phyloP scores from a whole-genome alignment of 2,113 vertebrate genomes.

The Porphyrio hochstetteri region DNA sequence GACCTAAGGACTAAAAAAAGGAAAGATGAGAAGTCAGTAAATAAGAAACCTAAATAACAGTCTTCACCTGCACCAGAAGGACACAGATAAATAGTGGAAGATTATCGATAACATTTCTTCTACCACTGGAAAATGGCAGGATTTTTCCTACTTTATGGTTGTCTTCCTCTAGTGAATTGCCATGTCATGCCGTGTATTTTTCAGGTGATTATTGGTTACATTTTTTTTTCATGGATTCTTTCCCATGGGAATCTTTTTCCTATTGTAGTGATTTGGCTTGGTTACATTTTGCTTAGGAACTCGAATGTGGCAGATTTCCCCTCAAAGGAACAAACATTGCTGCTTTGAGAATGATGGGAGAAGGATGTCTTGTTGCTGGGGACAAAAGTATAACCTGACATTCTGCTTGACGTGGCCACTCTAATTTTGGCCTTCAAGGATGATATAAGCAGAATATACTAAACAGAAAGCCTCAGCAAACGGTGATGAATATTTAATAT shows the following conservation, averaged over 20 bases:
- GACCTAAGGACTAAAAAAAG: neutral
- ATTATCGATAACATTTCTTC: neutral
- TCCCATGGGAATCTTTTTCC: neutral
- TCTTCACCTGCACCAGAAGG: neutral
- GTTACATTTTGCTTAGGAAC: neutral
- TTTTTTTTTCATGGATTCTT: neutral
- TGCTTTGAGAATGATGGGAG: neutral
- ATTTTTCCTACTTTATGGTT: neutral
- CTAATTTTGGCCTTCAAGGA: neutral
- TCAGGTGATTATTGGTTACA: neutral
- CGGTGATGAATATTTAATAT: neutral
- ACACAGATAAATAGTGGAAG: neutral
- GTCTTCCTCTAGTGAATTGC: neutral
- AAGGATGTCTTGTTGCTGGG: neutral
- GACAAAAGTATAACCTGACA: neutral
- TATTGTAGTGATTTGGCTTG: neutral
- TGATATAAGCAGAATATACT: neutral
- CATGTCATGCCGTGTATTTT: neutral
- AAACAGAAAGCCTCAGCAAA: neutral
- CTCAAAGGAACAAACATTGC: neutral
- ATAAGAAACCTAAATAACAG: neutral
- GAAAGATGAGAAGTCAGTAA: neutral
- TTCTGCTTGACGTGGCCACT: neutral
- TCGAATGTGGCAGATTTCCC: neutral
- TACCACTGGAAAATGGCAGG: neutral